Evolutionary conservation across 2,888 invertebrate species (phyloP), one percentile per base, ranked within the genome.

Genomic region (Ennomos erosarius): DNA sequence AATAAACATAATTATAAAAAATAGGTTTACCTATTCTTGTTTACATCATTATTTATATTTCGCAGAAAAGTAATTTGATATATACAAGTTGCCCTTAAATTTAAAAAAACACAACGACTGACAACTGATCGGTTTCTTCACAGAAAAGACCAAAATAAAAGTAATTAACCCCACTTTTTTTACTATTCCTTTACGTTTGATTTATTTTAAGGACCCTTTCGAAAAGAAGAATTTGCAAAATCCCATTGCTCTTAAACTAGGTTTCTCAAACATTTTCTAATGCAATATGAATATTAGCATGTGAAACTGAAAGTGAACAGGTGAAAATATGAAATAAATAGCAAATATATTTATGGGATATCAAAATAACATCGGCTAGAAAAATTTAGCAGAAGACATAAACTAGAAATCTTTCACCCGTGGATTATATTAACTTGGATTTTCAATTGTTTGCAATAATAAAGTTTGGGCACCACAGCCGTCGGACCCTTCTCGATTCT

Each of bases 131-230:
- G 79, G 85, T 86, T 88, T 84, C 84, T 90, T 88, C 86, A 86
- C 81, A 76, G 84, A 84, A 88, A 69, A 78, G 75, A 75, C 78
- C 79, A 82, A 81, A 26, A 82, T 75, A 76, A 76, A 78, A 87
- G 90, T 91, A 90, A 92, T 92, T 91, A 92, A 90, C 88, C 83
- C 81, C 74, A 79, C 82, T 91, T 90, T 91, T 92, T 92, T 84
- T 81, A 78, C 82, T 74, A 82, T 81, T 84, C 90, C 88, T 78
- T 85, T 85, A 82, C 84, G 84, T 91, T 91, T 91, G 91, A 91
- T 92, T 91, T 91, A 91, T 91, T 90, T 88, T 83, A 81, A 82
- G 85, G 84, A 72, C 82, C 86, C 84, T 89, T 87, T 81, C 80
- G 84, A 86, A 90, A 87, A 83, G 78, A 87, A 87, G 87, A 90